Base-by-base conservation (phyloP, 2,888 invertebrate genomes). In the Bhutanitis thaidina region DNA sequence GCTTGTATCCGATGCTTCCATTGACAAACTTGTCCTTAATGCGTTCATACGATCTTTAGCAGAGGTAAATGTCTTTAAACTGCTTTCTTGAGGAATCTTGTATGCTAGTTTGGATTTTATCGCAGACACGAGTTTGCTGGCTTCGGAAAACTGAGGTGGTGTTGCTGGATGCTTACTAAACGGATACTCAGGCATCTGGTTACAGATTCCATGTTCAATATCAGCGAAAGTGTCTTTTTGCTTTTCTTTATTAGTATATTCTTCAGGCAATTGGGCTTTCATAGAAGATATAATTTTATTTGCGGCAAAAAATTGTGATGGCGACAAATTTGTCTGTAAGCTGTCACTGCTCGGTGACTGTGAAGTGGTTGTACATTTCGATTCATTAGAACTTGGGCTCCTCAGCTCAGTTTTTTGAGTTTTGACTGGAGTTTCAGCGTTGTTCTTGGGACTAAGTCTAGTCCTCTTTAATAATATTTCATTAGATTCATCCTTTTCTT, bases 111-210 rank as follows among this genome's bases (percentile, higher is more conserved):
- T 88, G 0, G 87, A 86, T 61, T 89, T 89, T 1, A 89, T 88
- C 1, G 87, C 86, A 0, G 85, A 84, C 20, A 89, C 73, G 20
- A 89, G 65, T 61, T 88, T 84, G 52, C 75, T 87, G 1, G 89
- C 89, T 66, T 87, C 82, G 0, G 81, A 85, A 60, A 88, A 89
- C 64, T 89, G 89, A 8, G 89, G 89, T 0, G 89, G 89, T 0
- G 88, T 89, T 0, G 79, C 71, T 0, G 88, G 88, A 59, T 87
- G 87, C 56, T 86, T 87, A 60, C 79, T 79, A 37, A 76, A 80
- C 0, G 86, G 80, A 57, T 87, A 87, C 41, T 87, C 88, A 0
- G 80, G 71, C n/a, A 71, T 80, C 57, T 86, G 84, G 62, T 74
- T 85, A 47, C 74, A 79, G 50, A 89, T 89, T 1, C 83, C 87